phyloP scores from a whole-genome alignment of 2,113 vertebrate species.

The Tachysurus vachellii region DNA sequence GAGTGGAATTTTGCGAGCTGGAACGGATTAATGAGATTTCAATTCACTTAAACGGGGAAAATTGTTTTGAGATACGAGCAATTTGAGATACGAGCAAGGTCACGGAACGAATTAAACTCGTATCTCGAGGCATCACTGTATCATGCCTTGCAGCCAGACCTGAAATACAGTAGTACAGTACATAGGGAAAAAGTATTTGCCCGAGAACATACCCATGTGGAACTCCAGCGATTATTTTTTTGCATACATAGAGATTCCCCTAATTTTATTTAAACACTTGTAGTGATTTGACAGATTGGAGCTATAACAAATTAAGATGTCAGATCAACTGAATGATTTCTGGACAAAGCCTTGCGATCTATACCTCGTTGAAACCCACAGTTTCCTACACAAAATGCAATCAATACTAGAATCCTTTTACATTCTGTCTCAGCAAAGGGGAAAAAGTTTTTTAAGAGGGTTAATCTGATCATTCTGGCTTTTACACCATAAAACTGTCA shows the following conservation, averaged over 20 bases:
- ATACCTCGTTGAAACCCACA: neutral
- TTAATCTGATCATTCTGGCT: neutral
- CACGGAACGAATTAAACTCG: too few species aligned
- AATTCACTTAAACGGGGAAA: too few species aligned
- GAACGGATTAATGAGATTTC: too few species aligned
- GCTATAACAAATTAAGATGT: neutral
- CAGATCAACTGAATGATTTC: neutral
- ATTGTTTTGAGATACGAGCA: too few species aligned
- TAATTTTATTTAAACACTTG: neutral
- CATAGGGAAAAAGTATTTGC: neutral
- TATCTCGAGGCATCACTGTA: too few species aligned
- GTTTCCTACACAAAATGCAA: neutral
- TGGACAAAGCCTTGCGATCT: neutral
- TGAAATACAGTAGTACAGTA: neutral
- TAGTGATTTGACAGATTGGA: neutral
- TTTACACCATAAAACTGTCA: constrained; percentile 23
- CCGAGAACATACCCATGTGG: neutral
- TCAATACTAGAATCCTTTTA: neutral
- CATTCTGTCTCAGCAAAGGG: neutral
- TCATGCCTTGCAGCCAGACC: neutral
- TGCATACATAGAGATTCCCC: neutral
- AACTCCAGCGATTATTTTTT: neutral
- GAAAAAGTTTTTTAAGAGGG: neutral
- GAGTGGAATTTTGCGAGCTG: too few species aligned
- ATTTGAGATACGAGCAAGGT: too few species aligned